Evolutionary conservation across 2,113 vertebrate species (phyloP).

Genomic region (Thunnus maccoyii): DNA sequence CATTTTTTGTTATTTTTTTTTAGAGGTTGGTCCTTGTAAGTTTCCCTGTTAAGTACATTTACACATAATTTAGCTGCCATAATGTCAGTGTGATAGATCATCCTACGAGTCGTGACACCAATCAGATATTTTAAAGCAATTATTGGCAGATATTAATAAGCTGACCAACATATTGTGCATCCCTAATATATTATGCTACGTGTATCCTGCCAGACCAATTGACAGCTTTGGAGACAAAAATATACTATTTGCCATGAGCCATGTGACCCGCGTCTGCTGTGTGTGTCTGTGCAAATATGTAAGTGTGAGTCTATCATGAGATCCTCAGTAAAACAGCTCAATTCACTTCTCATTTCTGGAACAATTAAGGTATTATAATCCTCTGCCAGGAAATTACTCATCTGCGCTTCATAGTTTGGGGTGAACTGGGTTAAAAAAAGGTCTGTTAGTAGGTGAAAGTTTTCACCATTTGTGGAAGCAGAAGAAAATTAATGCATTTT

Average conservation of each 20-base stretch:
- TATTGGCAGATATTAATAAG: neutral
- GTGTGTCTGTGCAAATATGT: neutral
- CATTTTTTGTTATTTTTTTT: too few species aligned
- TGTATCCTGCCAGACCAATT: neutral
- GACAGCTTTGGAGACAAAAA: neutral
- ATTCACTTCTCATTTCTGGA: neutral
- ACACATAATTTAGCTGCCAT: too few species aligned
- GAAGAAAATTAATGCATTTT: too few species aligned
- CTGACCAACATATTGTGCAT: neutral
- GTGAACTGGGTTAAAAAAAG: too few species aligned
- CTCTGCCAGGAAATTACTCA: too few species aligned
- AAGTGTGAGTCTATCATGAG: neutral
- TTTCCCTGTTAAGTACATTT: too few species aligned
- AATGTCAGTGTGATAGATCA: too few species aligned
- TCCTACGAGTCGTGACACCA: too few species aligned
- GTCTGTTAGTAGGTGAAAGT: too few species aligned
- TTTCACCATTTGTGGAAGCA: too few species aligned
- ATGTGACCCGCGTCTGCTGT: conserved; percentile 5
- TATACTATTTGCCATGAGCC: neutral
- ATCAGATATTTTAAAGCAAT: too few species aligned
- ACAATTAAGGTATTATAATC: neutral
- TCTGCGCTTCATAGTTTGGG: neutral
- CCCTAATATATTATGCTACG: neutral
- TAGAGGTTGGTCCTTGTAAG: too few species aligned
- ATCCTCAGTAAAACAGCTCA: neutral